Percentiles rank a stretch among this genome's conserved stretches.
These are phyloP conservation scores for Drosophila acutilabella DNA, from an alignment of 2,888 invertebrate species.

Conservation along the genomic window DNA sequence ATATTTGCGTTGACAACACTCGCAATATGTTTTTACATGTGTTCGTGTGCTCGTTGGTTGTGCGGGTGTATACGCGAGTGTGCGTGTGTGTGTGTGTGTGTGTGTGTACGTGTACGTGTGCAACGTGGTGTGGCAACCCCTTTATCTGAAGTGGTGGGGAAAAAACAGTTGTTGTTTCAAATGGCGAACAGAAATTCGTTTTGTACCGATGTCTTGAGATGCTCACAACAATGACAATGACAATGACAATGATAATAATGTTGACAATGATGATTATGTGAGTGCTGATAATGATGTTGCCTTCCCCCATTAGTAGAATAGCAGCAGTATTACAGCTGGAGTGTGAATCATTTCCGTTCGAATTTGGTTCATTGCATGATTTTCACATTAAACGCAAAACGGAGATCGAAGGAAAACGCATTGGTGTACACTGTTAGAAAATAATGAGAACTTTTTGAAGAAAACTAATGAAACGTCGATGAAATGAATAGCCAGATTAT, in stretches of 20 bases:
- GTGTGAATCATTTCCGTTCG: conserved; percentile 81
- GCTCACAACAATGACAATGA: conserved; percentile 25
- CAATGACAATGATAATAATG: conserved; percentile 13
- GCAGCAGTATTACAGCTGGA: conserved; percentile 56
- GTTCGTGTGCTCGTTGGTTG: conserved; percentile 30
- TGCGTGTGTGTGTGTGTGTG: not conserved
- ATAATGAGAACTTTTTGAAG: not conserved
- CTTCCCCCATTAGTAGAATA: conserved; percentile 41
- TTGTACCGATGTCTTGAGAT: conserved; percentile 35
- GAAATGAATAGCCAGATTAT: no score
- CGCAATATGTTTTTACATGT: conserved; percentile 57
- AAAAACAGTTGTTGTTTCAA: conserved; percentile 60
- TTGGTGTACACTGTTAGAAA: not conserved
- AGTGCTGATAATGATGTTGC: conserved; percentile 17
- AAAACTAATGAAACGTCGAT: no score
- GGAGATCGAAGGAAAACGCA: conserved; percentile 12
- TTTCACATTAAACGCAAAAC: conserved; percentile 72
- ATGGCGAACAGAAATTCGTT: conserved; percentile 68
- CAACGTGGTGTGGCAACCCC: conserved; percentile 27
- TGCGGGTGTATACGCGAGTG: not conserved
- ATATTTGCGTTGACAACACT: conserved; percentile 75
- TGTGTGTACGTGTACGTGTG: not conserved
- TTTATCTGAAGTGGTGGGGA: not conserved
- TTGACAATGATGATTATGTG: conserved; percentile 9
- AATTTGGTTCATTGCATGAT: conserved; percentile 81